Evolutionary conservation across 2,797 vertebrate genomes (phyloP).

Genomic region (Oryzias dopingdopingensis): DNA sequence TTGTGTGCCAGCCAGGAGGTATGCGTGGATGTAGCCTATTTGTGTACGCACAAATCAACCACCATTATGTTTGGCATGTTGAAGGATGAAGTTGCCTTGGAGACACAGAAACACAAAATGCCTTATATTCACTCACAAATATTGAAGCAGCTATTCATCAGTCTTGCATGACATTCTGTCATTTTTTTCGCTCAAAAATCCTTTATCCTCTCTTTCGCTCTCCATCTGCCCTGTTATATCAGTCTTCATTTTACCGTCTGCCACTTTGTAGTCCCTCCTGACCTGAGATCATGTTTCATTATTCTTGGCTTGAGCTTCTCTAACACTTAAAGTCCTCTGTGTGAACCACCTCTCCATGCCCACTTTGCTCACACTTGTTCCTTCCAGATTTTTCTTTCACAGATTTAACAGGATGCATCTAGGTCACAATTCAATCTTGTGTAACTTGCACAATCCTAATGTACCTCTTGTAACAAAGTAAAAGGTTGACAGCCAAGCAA

Average conservation of each 20-base stretch:
- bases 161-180: slow-evolving; percentile 20
- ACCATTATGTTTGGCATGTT: slow-evolving; percentile 58
- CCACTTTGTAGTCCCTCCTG: slow-evolving; percentile 37
- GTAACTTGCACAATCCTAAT: slow-evolving; percentile 61
- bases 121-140: slow-evolving; percentile 43
- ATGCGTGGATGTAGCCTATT: slow-evolving; percentile 39
- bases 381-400: slow-evolving; percentile 33
- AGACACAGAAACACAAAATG: slow-evolving; percentile 66
- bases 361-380: slow-evolving; percentile 25
- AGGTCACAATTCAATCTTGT: slow-evolving; percentile 63
- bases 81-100: slow-evolving; percentile 64
- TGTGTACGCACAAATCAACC: slow-evolving; percentile 46
- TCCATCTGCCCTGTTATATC: slow-evolving; percentile 40
- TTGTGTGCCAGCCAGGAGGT: slow-evolving; percentile 22
- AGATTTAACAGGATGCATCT: slow-evolving; percentile 54
- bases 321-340: slow-evolving; percentile 17
- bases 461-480: slow-evolving; percentile 44
- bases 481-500: slow-evolving; percentile 36
- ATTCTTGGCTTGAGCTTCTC: slow-evolving; percentile 31
- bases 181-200: slow-evolving; percentile 12
- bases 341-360: slow-evolving; percentile 8
- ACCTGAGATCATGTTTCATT: slow-evolving; percentile 53
- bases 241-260: slow-evolving; percentile 33
- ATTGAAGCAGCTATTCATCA: slow-evolving; percentile 34
- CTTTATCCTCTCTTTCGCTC: slow-evolving; percentile 44